A percentile compares a stretch with the other conserved stretches of the same genome.
Evolutionary conservation across 1,140 invertebrate species (phyloP).

Genomic region (Tetragnatha versicolor): DNA sequence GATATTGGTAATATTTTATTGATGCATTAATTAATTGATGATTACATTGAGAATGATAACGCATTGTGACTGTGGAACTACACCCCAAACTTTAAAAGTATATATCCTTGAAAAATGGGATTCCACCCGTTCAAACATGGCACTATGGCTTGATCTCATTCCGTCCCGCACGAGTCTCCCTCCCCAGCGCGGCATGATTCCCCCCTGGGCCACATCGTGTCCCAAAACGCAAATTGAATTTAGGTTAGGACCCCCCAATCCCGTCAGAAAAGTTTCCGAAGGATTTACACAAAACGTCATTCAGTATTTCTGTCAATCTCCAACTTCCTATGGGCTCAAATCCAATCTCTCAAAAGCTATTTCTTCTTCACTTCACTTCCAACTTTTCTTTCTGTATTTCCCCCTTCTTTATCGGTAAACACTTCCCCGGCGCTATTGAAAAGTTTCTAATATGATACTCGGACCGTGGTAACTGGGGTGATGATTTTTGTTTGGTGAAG

Average conservation of each 20-base stretch:
- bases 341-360: slow-evolving; percentile 42
- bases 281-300: slow-evolving; percentile 53
- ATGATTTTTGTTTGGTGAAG: background rate
- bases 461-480: background rate
- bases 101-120: background rate
- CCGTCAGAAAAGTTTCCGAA: slow-evolving; percentile 35
- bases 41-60: too few species aligned
- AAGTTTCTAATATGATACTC: slow-evolving; percentile 27
- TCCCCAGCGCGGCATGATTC: too few species aligned
- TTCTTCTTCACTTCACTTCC: slow-evolving; percentile 34
- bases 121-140: background rate
- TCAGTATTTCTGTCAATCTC: slow-evolving; percentile 47
- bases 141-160: too few species aligned
- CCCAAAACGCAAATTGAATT: slow-evolving; percentile 43
- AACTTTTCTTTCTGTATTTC: slow-evolving; percentile 15
- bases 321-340: background rate
- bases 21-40: too few species aligned
- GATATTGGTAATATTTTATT: too few species aligned
- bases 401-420: slow-evolving; percentile 38
- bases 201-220: background rate
- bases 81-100: too few species aligned
- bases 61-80: too few species aligned
- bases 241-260: slow-evolving; percentile 22
- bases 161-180: too few species aligned
- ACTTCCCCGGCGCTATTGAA: slow-evolving; percentile 40